Conservation (phyloP, 2,797 vertebrate genomes). For the Tolypeutes matacus region DNA sequence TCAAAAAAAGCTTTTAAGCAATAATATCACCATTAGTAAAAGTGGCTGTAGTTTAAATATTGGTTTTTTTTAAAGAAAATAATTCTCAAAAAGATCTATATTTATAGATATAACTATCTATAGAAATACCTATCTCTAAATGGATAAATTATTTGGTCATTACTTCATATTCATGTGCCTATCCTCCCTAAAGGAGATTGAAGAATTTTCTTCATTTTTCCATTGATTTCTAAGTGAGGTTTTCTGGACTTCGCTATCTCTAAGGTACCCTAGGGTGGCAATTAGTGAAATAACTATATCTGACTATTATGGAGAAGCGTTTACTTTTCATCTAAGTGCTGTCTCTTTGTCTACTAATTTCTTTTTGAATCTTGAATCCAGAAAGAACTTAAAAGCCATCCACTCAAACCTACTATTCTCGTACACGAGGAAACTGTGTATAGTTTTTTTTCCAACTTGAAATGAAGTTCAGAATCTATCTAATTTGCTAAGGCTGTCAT, state of each 20-base stretch:
- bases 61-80: conserved; percentile 40
- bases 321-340: background rate
- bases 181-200: background rate
- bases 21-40: background rate
- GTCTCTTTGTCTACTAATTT: background rate
- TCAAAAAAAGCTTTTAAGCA: conserved; percentile 50
- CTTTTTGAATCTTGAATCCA: background rate
- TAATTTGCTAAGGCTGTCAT: no score
- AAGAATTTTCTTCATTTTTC: background rate
- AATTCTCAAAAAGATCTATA: background rate
- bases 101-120: background rate
- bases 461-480: background rate
- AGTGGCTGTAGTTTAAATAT: background rate
- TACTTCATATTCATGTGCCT: background rate
- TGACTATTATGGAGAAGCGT: background rate
- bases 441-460: background rate
- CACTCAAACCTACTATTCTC: background rate
- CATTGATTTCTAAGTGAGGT: background rate
- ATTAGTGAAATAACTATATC: background rate
- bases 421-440: background rate
- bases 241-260: background rate
- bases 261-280: background rate
- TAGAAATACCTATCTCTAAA: no score
- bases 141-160: background rate
- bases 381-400: background rate